Base-by-base conservation (phyloP, 2,113 vertebrate species). In the Cyanistes caeruleus region DNA sequence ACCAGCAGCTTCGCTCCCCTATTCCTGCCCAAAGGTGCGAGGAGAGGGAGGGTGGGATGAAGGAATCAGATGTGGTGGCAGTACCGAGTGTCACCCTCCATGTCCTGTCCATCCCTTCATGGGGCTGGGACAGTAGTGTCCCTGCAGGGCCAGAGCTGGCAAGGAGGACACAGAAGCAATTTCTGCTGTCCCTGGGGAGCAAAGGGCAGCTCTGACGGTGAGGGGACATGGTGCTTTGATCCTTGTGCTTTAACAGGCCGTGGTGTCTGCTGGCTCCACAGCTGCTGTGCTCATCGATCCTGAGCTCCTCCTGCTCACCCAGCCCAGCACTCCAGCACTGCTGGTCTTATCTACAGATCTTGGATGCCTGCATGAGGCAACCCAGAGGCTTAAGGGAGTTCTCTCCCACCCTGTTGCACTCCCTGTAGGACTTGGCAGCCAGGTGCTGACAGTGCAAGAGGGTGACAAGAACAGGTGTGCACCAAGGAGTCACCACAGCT, bases 391-490 rank as follows among this genome's bases (percentile, higher is more conserved):
- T 20, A 3, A 75, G 89, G 85, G 74, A 90, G 80, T 48, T 67
- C 80, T 83, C 68, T 60, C 60, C 33, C 31, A 12, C 90, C 58
- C 68, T 69, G 41, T 5, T 15, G 2, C 25, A 0, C 44, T 84
- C 73, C 64, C 83, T 1, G 10, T 13, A n/a, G 60, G 73, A 89
- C 18, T 60, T 85, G 92, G 82, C 94, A 94, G 87, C 65, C 78
- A 15, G 77, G 59, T 3, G 0, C 87, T 3, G 0, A 7, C 85
- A 3, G 64, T 14, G 73, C 80, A 79, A 30, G 89, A 74, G 68
- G 72, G 84, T 64, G 92, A 90, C 97, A 95, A 97, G 97, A 97
- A 84, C 78, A 68, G 94, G 55, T 93, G 76, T 91, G 94, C 85
- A 81, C 11, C 0, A 10, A 46, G 89, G 96, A 27, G 1, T 39